Percentiles rank a stretch among this genome's conserved stretches.
Evolutionary conservation across 2,888 invertebrate species (phyloP).

Genomic region (Petrolisthes manimaculis): DNA sequence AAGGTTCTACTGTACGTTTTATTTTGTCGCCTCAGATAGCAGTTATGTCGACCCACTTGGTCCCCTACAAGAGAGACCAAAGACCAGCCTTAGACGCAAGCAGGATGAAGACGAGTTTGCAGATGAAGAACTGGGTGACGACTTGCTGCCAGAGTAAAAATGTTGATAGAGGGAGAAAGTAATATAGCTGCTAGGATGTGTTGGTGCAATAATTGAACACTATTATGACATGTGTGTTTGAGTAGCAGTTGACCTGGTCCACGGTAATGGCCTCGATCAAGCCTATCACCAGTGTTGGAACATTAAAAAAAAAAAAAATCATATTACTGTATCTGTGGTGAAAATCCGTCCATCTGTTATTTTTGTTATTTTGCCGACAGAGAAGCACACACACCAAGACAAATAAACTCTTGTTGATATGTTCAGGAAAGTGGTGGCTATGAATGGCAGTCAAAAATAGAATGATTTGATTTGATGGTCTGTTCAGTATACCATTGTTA

Average conservation of each 20-base stretch:
- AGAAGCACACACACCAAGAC: not conserved
- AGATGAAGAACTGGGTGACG: conserved; percentile 81
- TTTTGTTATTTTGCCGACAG: not conserved
- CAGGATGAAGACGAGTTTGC: conserved; percentile 78
- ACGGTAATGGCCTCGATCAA: not conserved
- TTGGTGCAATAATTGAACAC: not conserved
- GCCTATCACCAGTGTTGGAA: not conserved
- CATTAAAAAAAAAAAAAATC: not conserved
- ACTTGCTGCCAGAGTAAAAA: conserved; percentile 78
- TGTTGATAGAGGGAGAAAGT: not conserved
- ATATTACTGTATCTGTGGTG: too few species aligned
- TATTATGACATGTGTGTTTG: not conserved
- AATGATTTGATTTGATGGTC: too few species aligned
- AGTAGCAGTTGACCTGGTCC: too few species aligned
- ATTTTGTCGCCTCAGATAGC: conserved; percentile 70
- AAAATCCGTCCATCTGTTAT: too few species aligned
- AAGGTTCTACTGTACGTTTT: too few species aligned
- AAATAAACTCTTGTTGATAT: too few species aligned
- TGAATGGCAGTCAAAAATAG: too few species aligned
- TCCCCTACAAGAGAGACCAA: conserved; percentile 72
- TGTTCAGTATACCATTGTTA: too few species aligned
- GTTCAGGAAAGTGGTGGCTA: too few species aligned
- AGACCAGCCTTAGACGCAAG: conserved; percentile 68
- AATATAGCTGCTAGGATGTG: not conserved
- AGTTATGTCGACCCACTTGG: conserved; percentile 75